Conservation (phyloP, 2,113 vertebrate species). For the Thalassarche chlororhynchos region DNA sequence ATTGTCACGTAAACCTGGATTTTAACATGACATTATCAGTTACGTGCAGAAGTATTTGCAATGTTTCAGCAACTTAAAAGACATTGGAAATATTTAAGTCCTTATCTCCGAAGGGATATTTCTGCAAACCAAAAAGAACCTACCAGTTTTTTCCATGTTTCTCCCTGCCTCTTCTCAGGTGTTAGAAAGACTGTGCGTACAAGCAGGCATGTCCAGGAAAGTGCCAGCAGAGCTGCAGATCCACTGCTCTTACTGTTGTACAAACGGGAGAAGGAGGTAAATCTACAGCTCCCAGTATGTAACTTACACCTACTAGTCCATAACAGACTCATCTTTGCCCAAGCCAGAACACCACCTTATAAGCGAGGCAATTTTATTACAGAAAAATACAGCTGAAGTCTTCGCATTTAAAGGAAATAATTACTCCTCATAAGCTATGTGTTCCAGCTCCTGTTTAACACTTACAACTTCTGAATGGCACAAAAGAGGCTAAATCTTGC, state of each 20-base stretch:
- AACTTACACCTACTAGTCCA: not conserved
- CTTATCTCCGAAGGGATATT: not conserved
- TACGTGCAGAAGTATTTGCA: not conserved
- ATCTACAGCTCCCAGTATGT: not conserved
- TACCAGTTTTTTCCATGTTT: constrained; percentile 94
- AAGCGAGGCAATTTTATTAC: not conserved
- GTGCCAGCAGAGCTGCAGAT: constrained; percentile 86
- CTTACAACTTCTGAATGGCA: not conserved
- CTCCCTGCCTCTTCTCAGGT: constrained; percentile 85
- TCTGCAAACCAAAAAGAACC: constrained; percentile 41
- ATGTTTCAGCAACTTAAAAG: not conserved
- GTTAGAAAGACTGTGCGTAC: constrained; percentile 83
- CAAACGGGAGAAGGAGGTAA: not conserved
- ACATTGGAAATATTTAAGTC: not conserved
- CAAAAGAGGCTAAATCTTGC: not conserved
- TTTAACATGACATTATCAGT: not conserved
- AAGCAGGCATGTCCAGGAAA: constrained; percentile 93
- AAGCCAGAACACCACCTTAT: not conserved
- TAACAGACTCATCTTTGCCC: not conserved
- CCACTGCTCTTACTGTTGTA: constrained; percentile 88
- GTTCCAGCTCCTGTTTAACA: not conserved
- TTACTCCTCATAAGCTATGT: not conserved
- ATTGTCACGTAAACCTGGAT: not conserved
- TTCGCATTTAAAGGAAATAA: not conserved
- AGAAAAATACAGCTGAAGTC: not conserved